A percentile compares a stretch with the other conserved stretches of the same genome.
phyloP scores from a whole-genome alignment of 2,888 invertebrate species.

The Cryptosula pallasiana region DNA sequence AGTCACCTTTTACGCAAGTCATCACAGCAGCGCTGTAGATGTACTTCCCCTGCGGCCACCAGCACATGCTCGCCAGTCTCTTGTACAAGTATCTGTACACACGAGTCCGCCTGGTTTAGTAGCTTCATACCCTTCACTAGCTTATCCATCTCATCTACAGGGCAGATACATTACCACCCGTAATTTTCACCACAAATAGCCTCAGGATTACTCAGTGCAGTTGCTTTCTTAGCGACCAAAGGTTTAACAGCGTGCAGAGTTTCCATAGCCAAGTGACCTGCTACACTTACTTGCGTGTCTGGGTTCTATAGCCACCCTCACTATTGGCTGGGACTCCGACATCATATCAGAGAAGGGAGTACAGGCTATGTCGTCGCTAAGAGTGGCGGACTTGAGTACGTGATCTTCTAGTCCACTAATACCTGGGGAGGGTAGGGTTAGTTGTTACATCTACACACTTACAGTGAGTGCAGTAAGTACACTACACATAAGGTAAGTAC shows the following conservation, averaged over 20 bases:
- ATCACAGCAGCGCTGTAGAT: constrained; percentile 88
- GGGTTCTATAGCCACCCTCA: constrained; percentile 89
- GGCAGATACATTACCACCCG: too few relatives aligned
- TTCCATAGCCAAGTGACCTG: too few relatives aligned
- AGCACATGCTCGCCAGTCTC: constrained; percentile 93
- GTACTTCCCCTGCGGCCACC: constrained; percentile 92
- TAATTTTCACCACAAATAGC: too few relatives aligned
- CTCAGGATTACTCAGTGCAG: too few relatives aligned
- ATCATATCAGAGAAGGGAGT: constrained; percentile 78
- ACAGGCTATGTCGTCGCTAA: constrained; percentile 74
- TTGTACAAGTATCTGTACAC: constrained; percentile 69
- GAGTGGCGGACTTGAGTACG: constrained; percentile 81
- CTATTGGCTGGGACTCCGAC: constrained; percentile 70
- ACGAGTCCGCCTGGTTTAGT: constrained; percentile 88
- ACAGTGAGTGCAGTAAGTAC: too few relatives aligned
- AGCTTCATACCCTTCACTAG: constrained; percentile 66
- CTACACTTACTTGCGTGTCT: constrained; percentile 37
- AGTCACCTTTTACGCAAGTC: constrained; percentile 71
- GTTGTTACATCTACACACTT: too few relatives aligned
- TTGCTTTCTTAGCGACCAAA: too few relatives aligned
- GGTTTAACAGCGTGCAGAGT: too few relatives aligned
- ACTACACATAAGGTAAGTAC: too few relatives aligned
- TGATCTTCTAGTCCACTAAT: constrained; percentile 80
- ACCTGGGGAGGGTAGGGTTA: too few relatives aligned
- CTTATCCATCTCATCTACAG: constrained; percentile 63